Percentiles rank a stretch among this genome's conserved stretches.
phyloP scores from a whole-genome alignment of 2,113 vertebrate species.

The Seriola dumerili region DNA sequence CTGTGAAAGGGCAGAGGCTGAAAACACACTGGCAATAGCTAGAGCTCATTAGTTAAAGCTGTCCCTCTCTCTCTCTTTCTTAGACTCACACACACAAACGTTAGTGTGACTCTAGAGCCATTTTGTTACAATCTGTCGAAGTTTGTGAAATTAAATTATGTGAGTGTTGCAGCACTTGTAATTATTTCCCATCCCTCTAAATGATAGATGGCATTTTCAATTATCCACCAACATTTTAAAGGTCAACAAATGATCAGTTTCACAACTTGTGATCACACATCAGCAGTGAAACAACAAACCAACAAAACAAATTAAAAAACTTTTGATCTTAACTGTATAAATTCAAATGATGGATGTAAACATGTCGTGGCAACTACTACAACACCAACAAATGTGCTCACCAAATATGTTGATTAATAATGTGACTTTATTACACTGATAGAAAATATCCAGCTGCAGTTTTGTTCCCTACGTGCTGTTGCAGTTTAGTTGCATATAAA shows the following conservation, averaged over 20 bases:
- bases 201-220: constrained; percentile 1
- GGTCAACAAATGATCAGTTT: neutral
- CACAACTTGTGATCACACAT: neutral
- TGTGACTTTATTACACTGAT: no score
- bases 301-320: neutral
- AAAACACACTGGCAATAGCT: neutral
- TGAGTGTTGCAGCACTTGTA: neutral
- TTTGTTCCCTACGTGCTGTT: no score
- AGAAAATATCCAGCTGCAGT: no score
- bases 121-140: neutral
- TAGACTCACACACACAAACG: neutral
- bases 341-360: no score
- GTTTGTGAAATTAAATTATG: neutral
- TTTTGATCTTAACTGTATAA: no score
- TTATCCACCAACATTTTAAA: neutral
- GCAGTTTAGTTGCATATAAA: no score
- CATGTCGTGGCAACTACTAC: no score
- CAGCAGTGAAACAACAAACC: neutral
- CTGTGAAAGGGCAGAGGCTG: neutral
- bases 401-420: no score
- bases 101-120: neutral
- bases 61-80: neutral
- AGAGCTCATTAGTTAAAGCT: neutral
- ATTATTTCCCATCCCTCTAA: constrained; percentile 1
- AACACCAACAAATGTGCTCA: no score